Conservation (phyloP, 2,797 vertebrate species). For the Lacerta bilineata region DNA sequence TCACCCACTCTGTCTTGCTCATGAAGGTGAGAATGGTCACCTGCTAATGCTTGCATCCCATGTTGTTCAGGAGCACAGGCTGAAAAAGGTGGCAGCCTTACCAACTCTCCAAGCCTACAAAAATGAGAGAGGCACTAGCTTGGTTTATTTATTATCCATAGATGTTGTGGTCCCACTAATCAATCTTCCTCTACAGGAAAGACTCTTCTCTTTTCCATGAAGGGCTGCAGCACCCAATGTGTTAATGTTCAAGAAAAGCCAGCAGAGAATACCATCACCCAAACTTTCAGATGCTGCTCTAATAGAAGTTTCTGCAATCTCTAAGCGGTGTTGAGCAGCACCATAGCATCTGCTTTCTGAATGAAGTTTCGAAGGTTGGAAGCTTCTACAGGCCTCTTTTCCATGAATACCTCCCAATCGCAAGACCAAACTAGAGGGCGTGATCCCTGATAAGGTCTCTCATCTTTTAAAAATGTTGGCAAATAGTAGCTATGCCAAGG, state of each 20-base stretch:
- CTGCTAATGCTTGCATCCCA: not conserved
- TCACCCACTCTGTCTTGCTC: not conserved
- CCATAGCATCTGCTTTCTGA: not conserved
- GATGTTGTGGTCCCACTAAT: not conserved
- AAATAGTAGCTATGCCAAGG: not conserved
- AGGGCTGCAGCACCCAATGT: not conserved
- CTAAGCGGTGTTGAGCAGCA: not conserved
- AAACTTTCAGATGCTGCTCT: not conserved
- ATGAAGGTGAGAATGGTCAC: not conserved
- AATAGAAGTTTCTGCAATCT: conserved; percentile 12
- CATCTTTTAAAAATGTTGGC: not conserved
- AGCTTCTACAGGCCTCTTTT: not conserved
- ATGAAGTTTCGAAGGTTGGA: not conserved
- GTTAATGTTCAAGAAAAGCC: not conserved
- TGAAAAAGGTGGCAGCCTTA: not conserved
- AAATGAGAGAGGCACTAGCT: too few relatives aligned
- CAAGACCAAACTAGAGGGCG: not conserved
- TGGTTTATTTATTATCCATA: not conserved
- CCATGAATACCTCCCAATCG: not conserved
- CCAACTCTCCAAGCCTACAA: not conserved
- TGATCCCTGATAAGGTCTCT: not conserved
- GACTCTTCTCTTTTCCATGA: not conserved
- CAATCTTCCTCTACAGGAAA: not conserved
- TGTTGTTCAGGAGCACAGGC: not conserved
- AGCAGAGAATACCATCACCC: not conserved